A percentile compares a stretch with the other conserved stretches of the same genome.
Evolutionary conservation across 2,797 vertebrate species (phyloP).

Genomic region (Falco concolor): DNA sequence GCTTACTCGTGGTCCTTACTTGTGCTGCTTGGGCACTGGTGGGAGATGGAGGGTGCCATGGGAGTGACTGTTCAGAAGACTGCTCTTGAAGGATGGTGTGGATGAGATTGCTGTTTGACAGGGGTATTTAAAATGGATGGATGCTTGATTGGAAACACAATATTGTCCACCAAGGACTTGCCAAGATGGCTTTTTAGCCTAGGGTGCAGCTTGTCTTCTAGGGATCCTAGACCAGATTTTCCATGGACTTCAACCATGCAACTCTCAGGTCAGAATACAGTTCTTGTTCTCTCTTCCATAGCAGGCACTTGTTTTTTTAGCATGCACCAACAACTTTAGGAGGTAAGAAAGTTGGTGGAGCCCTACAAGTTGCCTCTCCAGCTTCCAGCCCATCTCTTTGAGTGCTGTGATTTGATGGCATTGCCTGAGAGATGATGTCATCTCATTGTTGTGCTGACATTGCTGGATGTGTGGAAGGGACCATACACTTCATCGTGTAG

Average conservation of each 20-base stretch:
- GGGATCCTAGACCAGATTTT: not conserved
- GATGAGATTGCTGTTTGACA: not conserved
- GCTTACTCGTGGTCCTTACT: not conserved
- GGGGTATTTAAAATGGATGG: not conserved
- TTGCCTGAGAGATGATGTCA: not conserved
- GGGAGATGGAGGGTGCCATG: not conserved
- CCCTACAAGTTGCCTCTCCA: not conserved
- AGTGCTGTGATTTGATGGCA: not conserved
- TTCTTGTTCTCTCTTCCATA: not conserved
- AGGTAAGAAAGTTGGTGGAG: not conserved
- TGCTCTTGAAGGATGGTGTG: not conserved
- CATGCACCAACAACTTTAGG: not conserved
- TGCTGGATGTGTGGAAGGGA: fast-evolving
- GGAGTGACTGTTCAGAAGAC: not conserved
- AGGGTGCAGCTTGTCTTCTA: not conserved
- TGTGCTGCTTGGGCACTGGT: not conserved
- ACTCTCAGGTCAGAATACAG: not conserved
- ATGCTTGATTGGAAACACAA: not conserved
- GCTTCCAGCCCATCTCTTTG: not conserved
- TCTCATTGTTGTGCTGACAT: not conserved
- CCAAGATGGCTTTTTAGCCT: not conserved
- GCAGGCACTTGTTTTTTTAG: not conserved
- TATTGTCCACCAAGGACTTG: not conserved
- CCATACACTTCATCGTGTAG: not conserved
- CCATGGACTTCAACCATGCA: fast-evolving